phyloP scores from a whole-genome alignment of 2,113 vertebrate genomes.

The Excalfactoria chinensis region DNA sequence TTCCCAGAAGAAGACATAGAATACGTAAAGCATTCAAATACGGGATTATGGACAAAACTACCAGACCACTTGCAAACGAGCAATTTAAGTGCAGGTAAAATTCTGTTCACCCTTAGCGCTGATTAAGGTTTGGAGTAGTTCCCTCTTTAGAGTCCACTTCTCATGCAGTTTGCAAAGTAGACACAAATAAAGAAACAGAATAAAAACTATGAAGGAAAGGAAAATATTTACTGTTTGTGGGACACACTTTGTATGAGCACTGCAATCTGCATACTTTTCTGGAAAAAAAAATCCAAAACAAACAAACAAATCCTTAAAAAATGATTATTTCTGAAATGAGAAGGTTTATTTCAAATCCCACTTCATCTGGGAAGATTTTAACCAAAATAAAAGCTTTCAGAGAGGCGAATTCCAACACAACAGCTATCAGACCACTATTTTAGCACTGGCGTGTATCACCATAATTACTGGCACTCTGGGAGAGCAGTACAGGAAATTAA shows the following conservation, averaged over 20 bases:
- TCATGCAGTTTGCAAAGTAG: background rate
- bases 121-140: constrained; percentile 6
- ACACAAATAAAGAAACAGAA: background rate
- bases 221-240: background rate
- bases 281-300: background rate
- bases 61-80: background rate
- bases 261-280: background rate
- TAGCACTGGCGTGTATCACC: background rate
- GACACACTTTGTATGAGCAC: background rate
- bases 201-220: background rate
- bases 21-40: background rate
- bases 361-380: background rate
- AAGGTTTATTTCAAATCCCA: background rate
- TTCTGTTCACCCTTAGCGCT: background rate
- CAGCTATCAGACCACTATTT: background rate
- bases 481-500: constrained; percentile 25
- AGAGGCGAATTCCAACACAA: constrained; percentile 7
- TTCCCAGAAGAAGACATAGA: background rate
- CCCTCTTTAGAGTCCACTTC: background rate
- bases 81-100: background rate
- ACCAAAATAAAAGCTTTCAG: background rate
- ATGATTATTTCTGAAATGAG: background rate
- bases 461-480: background rate
- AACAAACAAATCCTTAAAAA: background rate
- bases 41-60: background rate